Base-by-base conservation (phyloP, 2,113 vertebrate species). In the Actinemys pallida region DNA sequence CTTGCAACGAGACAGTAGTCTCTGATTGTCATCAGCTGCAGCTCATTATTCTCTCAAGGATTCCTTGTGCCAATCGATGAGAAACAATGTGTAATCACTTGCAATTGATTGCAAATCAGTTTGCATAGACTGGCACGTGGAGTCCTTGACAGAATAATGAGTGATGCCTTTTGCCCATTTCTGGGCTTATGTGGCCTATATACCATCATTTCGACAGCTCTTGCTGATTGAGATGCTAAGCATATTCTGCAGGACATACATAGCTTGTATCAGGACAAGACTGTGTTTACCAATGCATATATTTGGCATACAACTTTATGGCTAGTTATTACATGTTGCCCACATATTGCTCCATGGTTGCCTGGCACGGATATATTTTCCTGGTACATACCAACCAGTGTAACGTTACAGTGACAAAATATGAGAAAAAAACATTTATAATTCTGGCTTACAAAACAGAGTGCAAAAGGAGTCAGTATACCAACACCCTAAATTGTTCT, bases 81-180 rank as follows among this genome's bases (percentile, higher is more conserved):
- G 97, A 98, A 98, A 98, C 98, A 98, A 98, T 98, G 98, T 57
- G 98, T 96, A 99, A 99, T 98, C 98, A 98, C 98, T 98, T 96
- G 97, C 98, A 96, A 98, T 98, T 98, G 98, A 98, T 98, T 98
- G 98, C 98, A 97, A 98, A 98, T 98, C 98, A 97, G 97, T 97
- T 98, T 90, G 89, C 95, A 96, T 88, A 98, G 97, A 97, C 93
- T 97, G 93, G 97, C 97, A 93, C 90, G 94, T 65, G 96, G 56
- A 90, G 95, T 96, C 95, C 97, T 96, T 97, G 97, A 97, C 9
- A 52, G 96, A 80, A 72, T 86, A 96, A 96, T 29, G 92, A 94
- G 95, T 19, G 7, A 90, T 85, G 96, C 89, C 92, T 97, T 93
- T 93, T 97, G 97, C 96, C 97, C 94, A 87, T 90, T 92, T 45